A percentile compares a stretch with the other conserved stretches of the same genome.
phyloP scores from a whole-genome alignment of 2,888 invertebrate species.

The Drosophila putrida region DNA sequence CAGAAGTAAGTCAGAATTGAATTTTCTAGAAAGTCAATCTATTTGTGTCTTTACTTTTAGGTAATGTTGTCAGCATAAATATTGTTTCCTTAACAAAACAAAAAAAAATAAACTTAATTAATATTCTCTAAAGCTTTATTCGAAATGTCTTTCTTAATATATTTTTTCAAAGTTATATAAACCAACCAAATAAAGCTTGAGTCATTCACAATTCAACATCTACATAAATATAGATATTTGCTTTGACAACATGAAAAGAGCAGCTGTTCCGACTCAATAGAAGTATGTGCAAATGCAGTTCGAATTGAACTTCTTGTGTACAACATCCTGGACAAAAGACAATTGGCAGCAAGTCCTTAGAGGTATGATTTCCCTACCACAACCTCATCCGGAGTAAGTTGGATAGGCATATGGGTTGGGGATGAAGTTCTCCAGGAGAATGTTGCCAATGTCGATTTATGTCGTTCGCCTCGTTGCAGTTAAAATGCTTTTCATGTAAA shows the following conservation, averaged over 20 bases:
- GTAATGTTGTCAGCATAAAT: too few species aligned
- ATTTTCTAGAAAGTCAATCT: too few species aligned
- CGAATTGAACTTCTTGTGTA: slow-evolving; percentile 12
- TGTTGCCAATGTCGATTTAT: slow-evolving; percentile 59
- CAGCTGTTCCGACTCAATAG: slow-evolving; percentile 30
- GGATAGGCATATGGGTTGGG: not conserved
- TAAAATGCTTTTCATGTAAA: slow-evolving; percentile 77
- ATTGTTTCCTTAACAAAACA: too few species aligned
- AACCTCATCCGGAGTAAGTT: slow-evolving; percentile 2
- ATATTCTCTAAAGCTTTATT: not conserved
- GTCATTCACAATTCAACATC: slow-evolving; percentile 2
- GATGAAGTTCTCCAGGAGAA: not conserved
- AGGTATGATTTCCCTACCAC: slow-evolving; percentile 29
- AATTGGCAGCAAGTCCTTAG: slow-evolving; percentile 45
- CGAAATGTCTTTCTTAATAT: not conserved
- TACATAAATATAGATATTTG: slow-evolving; percentile 6
- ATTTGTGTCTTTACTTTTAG: too few species aligned
- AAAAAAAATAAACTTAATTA: too few species aligned
- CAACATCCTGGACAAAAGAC: slow-evolving; percentile 23
- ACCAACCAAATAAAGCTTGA: not conserved
- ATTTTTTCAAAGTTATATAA: not conserved
- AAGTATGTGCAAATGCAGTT: slow-evolving; percentile 16
- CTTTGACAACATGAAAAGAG: slow-evolving; percentile 22
- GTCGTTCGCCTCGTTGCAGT: slow-evolving; percentile 63
- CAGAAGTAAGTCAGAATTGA: too few species aligned